Evolutionary conservation across 2,797 vertebrate species (phyloP).

Genomic region (Anomalospiza imberbis): DNA sequence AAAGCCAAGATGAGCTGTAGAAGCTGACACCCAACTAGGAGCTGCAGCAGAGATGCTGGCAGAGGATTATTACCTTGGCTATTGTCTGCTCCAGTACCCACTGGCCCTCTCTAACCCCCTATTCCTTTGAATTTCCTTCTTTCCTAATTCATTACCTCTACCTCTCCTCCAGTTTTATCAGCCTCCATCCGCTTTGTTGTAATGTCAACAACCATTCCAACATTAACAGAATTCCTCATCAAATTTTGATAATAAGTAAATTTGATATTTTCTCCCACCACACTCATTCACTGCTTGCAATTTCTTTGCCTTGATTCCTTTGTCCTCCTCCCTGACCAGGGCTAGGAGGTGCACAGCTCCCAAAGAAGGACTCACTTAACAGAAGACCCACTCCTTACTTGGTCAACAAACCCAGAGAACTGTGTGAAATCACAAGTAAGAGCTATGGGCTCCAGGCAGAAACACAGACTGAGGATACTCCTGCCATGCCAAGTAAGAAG

Average conservation of each 20-base stretch:
- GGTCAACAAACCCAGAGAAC: neutral
- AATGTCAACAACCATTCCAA: neutral
- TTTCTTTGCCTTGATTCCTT: neutral
- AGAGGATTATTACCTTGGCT: neutral
- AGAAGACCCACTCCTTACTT: neutral
- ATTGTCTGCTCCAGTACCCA: neutral
- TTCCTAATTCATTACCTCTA: neutral
- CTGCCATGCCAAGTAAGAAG: neutral
- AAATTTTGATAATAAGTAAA: neutral
- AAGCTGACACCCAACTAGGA: neutral
- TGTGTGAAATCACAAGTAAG: neutral
- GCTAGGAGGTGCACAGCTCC: neutral
- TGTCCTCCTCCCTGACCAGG: neutral
- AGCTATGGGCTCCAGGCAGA: neutral
- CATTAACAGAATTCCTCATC: neutral
- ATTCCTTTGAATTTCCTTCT: neutral
- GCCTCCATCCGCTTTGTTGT: neutral
- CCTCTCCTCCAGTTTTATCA: neutral
- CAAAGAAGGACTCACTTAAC: neutral
- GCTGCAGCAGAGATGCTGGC: neutral
- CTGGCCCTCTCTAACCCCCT: neutral
- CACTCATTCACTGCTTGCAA: neutral
- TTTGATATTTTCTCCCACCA: neutral
- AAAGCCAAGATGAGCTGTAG: neutral
- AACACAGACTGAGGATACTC: neutral